phyloP scores from a whole-genome alignment of 1,140 invertebrate genomes.

The Trinorchestia longiramus region DNA sequence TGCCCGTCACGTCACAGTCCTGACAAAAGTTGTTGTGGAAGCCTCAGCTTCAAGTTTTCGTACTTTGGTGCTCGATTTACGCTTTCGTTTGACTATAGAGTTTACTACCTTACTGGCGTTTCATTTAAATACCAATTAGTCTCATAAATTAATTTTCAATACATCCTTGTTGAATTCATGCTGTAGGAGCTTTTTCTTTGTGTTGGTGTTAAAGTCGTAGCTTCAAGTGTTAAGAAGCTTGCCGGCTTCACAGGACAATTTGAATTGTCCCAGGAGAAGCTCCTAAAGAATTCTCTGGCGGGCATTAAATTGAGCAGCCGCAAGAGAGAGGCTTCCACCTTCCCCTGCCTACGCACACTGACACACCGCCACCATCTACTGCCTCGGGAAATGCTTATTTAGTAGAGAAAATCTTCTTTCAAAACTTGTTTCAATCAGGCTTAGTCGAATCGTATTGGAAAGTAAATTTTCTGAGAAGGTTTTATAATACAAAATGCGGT shows the following conservation, averaged over 20 bases:
- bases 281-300: neutral
- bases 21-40: neutral
- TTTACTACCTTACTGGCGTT: neutral
- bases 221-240: constrained; percentile 3
- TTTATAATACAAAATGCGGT: neutral
- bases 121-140: neutral
- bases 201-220: neutral
- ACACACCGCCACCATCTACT: neutral
- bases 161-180: neutral
- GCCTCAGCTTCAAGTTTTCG: neutral
- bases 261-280: constrained; percentile 34
- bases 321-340: neutral
- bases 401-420: neutral
- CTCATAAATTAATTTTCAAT: neutral
- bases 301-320: neutral
- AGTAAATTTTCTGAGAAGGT: neutral
- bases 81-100: neutral
- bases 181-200: neutral
- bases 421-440: neutral
- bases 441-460: neutral
- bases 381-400: neutral
- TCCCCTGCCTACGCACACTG: neutral
- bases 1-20: neutral
- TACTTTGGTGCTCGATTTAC: neutral
- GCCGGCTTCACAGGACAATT: constrained; percentile 28